phyloP scores from a whole-genome alignment of 92 coral and sea anemone genomes.

The Isaurus tuberculatus region DNA sequence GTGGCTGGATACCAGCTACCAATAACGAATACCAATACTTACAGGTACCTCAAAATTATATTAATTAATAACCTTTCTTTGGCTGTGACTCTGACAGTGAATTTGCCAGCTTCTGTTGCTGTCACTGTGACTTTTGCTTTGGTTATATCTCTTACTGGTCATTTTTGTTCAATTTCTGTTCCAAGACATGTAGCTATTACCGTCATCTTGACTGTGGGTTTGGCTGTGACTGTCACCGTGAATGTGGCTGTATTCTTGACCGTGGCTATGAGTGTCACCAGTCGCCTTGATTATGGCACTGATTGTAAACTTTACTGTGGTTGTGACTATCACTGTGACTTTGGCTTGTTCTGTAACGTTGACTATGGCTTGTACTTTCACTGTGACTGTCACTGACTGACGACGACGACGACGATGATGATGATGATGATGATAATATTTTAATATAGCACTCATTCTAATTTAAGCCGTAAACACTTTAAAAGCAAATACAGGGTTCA shows the following conservation, averaged over 20 bases:
- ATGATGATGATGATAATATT: too few species aligned
- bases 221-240: neutral
- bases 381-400: neutral
- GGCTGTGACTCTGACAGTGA: neutral
- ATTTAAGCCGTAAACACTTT: too few species aligned
- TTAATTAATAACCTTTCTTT: neutral
- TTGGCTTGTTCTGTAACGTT: too few species aligned
- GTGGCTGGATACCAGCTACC: conserved; percentile 65
- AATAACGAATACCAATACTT: conserved; percentile 35
- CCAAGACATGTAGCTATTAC: neutral
- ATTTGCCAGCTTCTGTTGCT: neutral
- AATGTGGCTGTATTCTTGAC: neutral
- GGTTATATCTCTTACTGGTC: neutral
- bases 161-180: neutral
- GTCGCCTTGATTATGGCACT: neutral
- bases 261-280: neutral
- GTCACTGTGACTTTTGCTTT: neutral
- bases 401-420: neutral
- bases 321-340: neutral
- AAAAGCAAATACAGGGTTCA: too few species aligned
- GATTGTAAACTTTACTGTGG: neutral
- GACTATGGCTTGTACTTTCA: neutral
- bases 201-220: neutral
- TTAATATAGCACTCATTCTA: too few species aligned
- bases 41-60: conserved; percentile 24